Evolutionary conservation across 1,140 invertebrate genomes (phyloP), one percentile per base, ranked within the genome.

Genomic region (Micrasema longulum): DNA sequence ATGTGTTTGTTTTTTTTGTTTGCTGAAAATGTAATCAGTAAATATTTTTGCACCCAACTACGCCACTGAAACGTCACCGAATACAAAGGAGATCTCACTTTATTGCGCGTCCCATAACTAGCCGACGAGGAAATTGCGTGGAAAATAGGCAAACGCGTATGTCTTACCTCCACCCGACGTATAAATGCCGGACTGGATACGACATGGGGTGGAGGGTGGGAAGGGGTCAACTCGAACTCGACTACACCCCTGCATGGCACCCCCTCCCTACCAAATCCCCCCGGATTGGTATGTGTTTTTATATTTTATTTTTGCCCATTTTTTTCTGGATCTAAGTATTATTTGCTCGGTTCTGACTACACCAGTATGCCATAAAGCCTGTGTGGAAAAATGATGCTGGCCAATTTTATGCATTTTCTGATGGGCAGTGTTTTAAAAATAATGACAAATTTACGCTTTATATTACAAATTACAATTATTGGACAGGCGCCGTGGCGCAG

Each of bases 51-150:
- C 22, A 12, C 50, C 18, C 7, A 11, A 11, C 47, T 48, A 20
- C 16, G 20, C 16, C 16, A 48, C 35, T 12, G 60, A 14, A 41
- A 45, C 43, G 60, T 23, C 41, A 11, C 60, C 22, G 60, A 45
- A 22, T 22, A 64, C 60, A 64, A 64, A 47, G 41, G 60, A 64
- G 41, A 47, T 64, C 41, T 45, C 41, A 64, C 70, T 75, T 75
- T 75, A 75, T 69, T 75, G 73, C 68, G 55, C 69, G 55, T 60
- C 48, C 69, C 64, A 62, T 75, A 75, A 75, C 73, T 75, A 65
- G 73, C 55, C 73, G 48, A 71, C 69, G 69, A 52, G 47, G 69
- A 75, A 75, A 75, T 75, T 75, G 73, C 70, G 73, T 75, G 73
- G 73, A 75, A 75, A 75, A 75, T 75, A 75, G 73, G 69, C 70